Evolutionary conservation across 2,797 vertebrate species (phyloP).

Genomic region (Syngnathus rostellatus): DNA sequence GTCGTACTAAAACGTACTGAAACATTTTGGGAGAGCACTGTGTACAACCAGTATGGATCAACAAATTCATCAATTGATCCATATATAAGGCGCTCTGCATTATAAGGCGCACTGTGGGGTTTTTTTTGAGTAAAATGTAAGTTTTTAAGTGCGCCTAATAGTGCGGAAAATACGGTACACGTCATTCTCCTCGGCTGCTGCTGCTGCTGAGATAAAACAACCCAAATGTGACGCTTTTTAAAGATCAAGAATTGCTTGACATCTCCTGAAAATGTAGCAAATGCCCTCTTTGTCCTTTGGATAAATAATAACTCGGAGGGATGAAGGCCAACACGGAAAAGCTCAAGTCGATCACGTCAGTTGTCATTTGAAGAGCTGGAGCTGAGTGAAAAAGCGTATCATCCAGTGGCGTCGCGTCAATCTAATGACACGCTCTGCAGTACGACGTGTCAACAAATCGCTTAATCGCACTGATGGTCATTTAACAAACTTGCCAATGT

Average conservation of each 20-base stretch:
- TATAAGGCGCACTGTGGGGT: too few relatives aligned
- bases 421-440: constrained; percentile 29
- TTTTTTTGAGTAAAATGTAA: too few relatives aligned
- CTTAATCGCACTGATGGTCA: constrained; percentile 31
- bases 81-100: too few relatives aligned
- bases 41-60: too few relatives aligned
- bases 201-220: constrained; percentile 27
- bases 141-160: too few relatives aligned
- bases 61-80: too few relatives aligned
- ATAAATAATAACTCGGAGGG: constrained; percentile 1
- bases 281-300: constrained; percentile 7
- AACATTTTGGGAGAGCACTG: too few relatives aligned
- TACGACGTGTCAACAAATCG: constrained; percentile 25
- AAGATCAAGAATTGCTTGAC: constrained; percentile 3
- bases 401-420: constrained; percentile 15
- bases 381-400: constrained; percentile 17
- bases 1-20: too few relatives aligned
- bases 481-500: not conserved
- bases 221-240: constrained; percentile 46
- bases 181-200: constrained; percentile 20
- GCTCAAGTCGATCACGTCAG: not conserved
- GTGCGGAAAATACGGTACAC: not conserved
- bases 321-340: not conserved
- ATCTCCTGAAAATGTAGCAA: constrained; percentile 11
- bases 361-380: constrained; percentile 12